These are phyloP conservation scores for Lindbergichthys nudifrons DNA, from an alignment of 2,797 vertebrate species.

Conservation along the genomic window DNA sequence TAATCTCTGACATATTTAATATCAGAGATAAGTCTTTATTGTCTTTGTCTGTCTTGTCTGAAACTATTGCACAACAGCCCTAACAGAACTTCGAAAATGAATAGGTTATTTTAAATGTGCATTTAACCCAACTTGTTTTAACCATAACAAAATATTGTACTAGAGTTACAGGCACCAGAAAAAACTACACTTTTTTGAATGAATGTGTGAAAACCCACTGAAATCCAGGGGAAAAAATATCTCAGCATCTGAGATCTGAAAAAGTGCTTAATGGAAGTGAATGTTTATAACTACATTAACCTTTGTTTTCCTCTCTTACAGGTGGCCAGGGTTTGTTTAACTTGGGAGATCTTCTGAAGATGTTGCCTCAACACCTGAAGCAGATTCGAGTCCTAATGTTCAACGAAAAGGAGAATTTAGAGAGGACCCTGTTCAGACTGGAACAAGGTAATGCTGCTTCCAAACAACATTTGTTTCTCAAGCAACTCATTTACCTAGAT, in stretches of 20 bases:
- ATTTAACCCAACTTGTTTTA: too few relatives aligned
- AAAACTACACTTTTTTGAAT: too few relatives aligned
- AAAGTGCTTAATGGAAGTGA: background rate
- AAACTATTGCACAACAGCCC: too few relatives aligned
- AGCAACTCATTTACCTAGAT: background rate
- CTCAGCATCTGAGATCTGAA: background rate
- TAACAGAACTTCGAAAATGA: too few relatives aligned
- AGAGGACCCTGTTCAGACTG: slow-evolving; percentile 93
- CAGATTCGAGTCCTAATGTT: slow-evolving; percentile 91
- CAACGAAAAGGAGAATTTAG: slow-evolving; percentile 91
- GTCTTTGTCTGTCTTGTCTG: too few relatives aligned
- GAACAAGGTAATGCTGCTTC: slow-evolving; percentile 88
- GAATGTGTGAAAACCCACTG: too few relatives aligned
- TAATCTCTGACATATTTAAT: too few relatives aligned
- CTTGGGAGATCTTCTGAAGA: slow-evolving; percentile 69
- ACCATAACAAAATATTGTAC: too few relatives aligned
- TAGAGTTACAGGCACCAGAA: too few relatives aligned
- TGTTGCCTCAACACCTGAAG: slow-evolving; percentile 85
- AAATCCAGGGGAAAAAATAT: too few relatives aligned
- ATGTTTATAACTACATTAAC: background rate
- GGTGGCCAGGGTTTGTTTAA: slow-evolving; percentile 39
- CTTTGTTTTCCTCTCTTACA: slow-evolving; percentile 35
- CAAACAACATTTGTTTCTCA: background rate
- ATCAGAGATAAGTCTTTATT: too few relatives aligned
- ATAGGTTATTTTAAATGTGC: background rate